A percentile compares a stretch with the other conserved stretches of the same genome.
phyloP scores from a whole-genome alignment of 2,113 vertebrate genomes.

The Clarias magur region DNA sequence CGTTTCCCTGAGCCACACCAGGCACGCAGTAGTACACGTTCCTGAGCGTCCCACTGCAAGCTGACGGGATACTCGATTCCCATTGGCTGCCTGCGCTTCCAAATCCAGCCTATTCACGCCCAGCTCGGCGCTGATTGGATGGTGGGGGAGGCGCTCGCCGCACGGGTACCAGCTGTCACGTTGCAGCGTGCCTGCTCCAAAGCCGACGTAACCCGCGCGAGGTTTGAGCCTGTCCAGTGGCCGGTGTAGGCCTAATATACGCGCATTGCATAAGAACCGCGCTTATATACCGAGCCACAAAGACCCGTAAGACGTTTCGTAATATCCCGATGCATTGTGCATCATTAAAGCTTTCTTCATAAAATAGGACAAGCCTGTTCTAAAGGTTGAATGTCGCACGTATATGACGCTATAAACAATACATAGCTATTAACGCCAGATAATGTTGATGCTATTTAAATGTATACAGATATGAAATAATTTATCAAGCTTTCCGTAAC shows the following conservation, averaged over 20 bases:
- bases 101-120: constrained; percentile 40
- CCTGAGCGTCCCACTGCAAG: background rate
- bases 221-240: background rate
- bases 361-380: background rate
- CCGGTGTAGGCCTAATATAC: background rate
- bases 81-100: constrained; percentile 34
- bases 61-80: background rate
- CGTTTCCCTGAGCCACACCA: constrained; percentile 22
- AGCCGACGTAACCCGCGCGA: constrained; percentile 12
- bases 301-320: background rate
- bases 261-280: background rate
- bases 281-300: background rate
- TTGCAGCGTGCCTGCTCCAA: constrained; percentile 50
- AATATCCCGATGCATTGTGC: too few species aligned
- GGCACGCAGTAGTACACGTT: constrained; percentile 55
- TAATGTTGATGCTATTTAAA: background rate
- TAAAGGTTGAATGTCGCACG: background rate
- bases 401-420: background rate
- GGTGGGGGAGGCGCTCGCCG: background rate
- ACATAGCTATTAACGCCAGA: background rate
- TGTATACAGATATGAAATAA: background rate
- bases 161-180: constrained; percentile 49
- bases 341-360: background rate
- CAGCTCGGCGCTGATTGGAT: constrained; percentile 37
- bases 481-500: too few species aligned